Percentiles rank a stretch among this genome's conserved stretches.
phyloP scores from a whole-genome alignment of 2,888 invertebrate species.

The Quadroppia sp. region DNA sequence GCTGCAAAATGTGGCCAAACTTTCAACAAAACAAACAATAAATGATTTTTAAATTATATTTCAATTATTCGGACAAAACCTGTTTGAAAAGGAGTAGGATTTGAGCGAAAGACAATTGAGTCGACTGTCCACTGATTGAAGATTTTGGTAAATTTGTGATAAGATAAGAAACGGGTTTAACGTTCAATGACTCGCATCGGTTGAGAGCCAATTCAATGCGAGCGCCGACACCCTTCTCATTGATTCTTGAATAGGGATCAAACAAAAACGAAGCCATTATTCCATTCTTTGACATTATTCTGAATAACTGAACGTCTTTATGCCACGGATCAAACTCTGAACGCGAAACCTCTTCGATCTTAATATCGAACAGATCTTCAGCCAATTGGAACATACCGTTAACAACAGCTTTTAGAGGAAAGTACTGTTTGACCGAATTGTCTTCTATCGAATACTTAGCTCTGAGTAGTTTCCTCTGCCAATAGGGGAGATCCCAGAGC shows the following conservation, averaged over 20 bases:
- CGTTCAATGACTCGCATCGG: conserved; percentile 61
- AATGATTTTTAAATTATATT: background rate
- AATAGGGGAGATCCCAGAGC: conserved; percentile 81
- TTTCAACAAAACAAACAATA: conserved; percentile 51
- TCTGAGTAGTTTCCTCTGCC: conserved; percentile 60
- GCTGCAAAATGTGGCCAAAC: conserved; percentile 82
- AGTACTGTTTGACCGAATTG: conserved; percentile 69
- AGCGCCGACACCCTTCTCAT: conserved; percentile 58
- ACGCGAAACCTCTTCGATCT: conserved; percentile 50
- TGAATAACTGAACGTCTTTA: conserved; percentile 74
- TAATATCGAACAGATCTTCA: conserved; percentile 68
- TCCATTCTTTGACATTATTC: conserved; percentile 59
- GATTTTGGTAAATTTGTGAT: conserved; percentile 77
- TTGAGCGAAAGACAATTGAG: conserved; percentile 21
- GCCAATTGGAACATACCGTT: conserved; percentile 70
- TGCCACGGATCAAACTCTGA: conserved; percentile 72
- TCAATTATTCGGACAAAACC: background rate
- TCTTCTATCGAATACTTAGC: conserved; percentile 59
- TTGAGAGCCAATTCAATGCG: conserved; percentile 48
- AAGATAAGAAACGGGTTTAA: conserved; percentile 71
- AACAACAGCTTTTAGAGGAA: conserved; percentile 75
- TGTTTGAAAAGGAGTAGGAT: conserved; percentile 15
- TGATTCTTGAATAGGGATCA: conserved; percentile 66
- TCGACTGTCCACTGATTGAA: conserved; percentile 52
- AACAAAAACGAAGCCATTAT: conserved; percentile 75